Conservation (phyloP, 2,888 invertebrate species). For the Tetanocera ferruginea region DNA sequence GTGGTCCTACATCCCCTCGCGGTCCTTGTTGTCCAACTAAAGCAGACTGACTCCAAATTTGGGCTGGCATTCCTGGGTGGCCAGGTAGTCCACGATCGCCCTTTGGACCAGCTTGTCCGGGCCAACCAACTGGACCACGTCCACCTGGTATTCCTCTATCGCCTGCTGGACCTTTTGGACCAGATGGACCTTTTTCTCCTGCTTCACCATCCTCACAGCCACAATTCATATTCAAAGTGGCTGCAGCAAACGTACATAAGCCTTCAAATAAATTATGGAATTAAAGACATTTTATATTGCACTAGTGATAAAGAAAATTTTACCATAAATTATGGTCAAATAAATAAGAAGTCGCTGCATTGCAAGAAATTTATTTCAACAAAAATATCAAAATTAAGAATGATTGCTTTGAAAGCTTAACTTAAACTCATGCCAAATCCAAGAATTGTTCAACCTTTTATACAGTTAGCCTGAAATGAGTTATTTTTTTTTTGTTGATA, state of each 20-base stretch:
- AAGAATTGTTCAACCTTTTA: too few species aligned
- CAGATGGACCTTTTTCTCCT: constrained; percentile 11
- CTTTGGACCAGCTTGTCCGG: background rate
- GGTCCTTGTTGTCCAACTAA: too few species aligned
- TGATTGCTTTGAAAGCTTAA: too few species aligned
- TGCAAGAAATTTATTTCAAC: background rate
- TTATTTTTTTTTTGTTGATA: too few species aligned
- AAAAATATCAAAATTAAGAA: background rate
- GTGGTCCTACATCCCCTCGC: too few species aligned
- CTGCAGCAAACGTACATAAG: constrained; percentile 8
- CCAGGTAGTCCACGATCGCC: constrained; percentile 19
- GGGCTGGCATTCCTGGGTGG: background rate
- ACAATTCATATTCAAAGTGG: constrained; percentile 3
- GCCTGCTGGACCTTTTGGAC: background rate
- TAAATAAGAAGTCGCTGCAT: background rate
- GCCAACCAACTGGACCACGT: background rate
- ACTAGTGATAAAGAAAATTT: background rate
- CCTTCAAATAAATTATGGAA: background rate
- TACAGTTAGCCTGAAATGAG: too few species aligned
- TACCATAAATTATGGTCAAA: background rate
- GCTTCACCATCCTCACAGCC: constrained; percentile 27
- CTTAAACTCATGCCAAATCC: too few species aligned
- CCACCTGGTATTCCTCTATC: background rate
- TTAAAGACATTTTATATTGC: background rate
- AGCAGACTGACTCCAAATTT: too few species aligned